Evolutionary conservation across 2,888 invertebrate genomes (phyloP), one percentile per base, ranked within the genome.

Genomic region (Acronicta aceris): DNA sequence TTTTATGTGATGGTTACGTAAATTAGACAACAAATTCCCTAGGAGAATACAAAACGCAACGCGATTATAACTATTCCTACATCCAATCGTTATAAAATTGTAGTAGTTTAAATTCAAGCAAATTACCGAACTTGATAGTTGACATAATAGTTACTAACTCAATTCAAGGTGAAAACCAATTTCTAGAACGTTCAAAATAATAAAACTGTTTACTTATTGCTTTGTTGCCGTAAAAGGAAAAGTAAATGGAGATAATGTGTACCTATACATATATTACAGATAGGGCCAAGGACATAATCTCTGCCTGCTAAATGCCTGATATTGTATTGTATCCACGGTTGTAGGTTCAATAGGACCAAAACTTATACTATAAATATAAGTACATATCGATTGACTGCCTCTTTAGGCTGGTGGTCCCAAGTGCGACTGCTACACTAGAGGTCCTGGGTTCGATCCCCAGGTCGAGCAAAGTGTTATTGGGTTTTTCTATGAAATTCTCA

Each of bases 91-190:
- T 54, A 55, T 16, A 52, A 25, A 61, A 71, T n/a, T n/a, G n/a
- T 59, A 64, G 74, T 61, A 45, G 56, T 47, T 48, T 54, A 48
- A 46, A 55, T 64, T 71, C 47, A 36, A 50, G 12, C 15, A 56
- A 59, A 74, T 70, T 70, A 58, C 42, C 46, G 46, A 60, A 69
- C 61, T 59, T 56, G n/a, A n/a, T n/a, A n/a, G n/a, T n/a, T n/a
- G 62, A 65, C 59, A 54, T 57, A 63, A 56, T 25, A 59, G 30
- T 69, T 33, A 12, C 16, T 16, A 59, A 55, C 38, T 40, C 21
- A 30, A 27, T 59, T 64, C 58, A 68, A 70, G 67, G 70, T 64
- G 27, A 70, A 50, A 41, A 70, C 51, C 15, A 36, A 43, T 53
- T n/a, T 36, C 51, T 45, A 10, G 42, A 58, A 58, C 5, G 40